phyloP scores from a whole-genome alignment of 2,797 vertebrate genomes.

The Anniella stebbinsi region DNA sequence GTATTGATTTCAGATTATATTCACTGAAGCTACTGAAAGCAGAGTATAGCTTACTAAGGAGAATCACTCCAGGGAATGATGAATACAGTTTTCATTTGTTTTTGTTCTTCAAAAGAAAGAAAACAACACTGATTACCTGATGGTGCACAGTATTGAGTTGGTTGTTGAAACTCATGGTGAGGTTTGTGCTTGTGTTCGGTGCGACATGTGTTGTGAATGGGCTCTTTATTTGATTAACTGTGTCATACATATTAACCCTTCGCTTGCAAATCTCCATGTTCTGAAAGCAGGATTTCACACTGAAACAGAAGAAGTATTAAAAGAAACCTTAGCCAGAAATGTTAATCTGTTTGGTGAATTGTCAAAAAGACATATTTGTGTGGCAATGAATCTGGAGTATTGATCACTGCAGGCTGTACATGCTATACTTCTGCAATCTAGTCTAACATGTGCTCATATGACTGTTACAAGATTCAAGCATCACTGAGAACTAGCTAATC shows the following conservation, averaged over 20 bases:
- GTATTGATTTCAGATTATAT: neutral
- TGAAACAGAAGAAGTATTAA: constrained; percentile 72
- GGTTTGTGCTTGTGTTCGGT: constrained; percentile 93
- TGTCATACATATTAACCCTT: constrained; percentile 94
- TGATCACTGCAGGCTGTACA: neutral
- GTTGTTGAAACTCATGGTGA: constrained; percentile 98
- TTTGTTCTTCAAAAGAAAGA: neutral
- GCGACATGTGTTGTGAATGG: constrained; percentile 89
- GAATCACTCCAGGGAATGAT: constrained; percentile 1
- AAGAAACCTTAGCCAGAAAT: constrained; percentile 27
- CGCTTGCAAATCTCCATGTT: constrained; percentile 99
- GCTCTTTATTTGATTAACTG: constrained; percentile 91
- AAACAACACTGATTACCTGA: constrained; percentile 83
- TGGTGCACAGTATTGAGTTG: constrained; percentile 93
- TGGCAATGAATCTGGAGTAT: neutral
- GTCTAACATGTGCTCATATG: neutral
- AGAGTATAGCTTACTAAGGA: neutral
- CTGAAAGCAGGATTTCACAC: constrained; percentile 98
- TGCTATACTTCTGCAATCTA: neutral
- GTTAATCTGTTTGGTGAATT: neutral
- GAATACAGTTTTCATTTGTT: neutral
- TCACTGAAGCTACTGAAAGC: neutral
- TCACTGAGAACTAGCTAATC: neutral
- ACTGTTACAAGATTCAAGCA: neutral
- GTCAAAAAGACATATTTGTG: neutral